Conservation (phyloP, 2,113 vertebrate species). For the Sardina pilchardus region DNA sequence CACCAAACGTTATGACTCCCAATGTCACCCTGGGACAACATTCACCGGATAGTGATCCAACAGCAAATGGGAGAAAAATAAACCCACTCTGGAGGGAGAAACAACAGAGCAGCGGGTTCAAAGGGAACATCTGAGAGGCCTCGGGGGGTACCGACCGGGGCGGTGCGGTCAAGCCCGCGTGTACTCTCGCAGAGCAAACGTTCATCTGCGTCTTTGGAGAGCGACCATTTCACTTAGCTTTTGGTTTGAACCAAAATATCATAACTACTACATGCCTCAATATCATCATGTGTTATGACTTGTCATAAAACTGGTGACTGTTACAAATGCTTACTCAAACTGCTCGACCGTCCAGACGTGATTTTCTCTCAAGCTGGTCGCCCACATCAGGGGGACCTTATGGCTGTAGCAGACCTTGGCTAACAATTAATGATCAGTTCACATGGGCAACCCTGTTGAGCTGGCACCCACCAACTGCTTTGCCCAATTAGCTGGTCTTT, state of each 20-base stretch:
- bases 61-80: constrained; percentile 17
- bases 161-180: not conserved
- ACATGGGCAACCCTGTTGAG: not conserved
- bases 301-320: not conserved
- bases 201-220: not conserved
- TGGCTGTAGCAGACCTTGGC: not conserved
- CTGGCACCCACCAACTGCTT: not conserved
- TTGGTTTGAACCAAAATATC: not conserved
- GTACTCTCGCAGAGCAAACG: not conserved
- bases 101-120: constrained; percentile 6
- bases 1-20: constrained; percentile 12
- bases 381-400: not conserved
- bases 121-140: constrained; percentile 10
- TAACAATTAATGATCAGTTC: not conserved
- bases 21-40: constrained; percentile 16
- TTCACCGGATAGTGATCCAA: not conserved
- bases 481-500: not conserved
- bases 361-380: not conserved
- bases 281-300: not conserved
- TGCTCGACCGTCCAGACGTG: not conserved
- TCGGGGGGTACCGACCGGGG: not conserved
- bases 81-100: not conserved
- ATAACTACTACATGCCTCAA: not conserved
- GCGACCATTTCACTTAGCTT: not conserved
- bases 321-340: not conserved